Evolutionary conservation across 2,113 vertebrate genomes (phyloP).

Genomic region (Grammomys surdaster): DNA sequence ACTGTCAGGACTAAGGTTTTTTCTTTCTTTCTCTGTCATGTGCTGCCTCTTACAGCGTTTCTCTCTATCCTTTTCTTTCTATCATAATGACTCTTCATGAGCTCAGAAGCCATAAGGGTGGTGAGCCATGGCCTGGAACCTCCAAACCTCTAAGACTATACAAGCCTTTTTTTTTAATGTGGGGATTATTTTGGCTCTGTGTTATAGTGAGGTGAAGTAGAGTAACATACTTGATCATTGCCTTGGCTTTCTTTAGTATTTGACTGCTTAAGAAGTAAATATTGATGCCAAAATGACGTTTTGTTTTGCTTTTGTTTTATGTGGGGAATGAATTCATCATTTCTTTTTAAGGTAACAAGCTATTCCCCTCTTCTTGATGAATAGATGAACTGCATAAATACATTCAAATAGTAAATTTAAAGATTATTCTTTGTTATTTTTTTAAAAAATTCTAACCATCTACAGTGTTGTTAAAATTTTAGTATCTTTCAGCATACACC

Average conservation of each 20-base stretch:
- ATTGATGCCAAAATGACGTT: neutral
- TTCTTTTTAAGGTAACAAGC: neutral
- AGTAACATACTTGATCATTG: neutral
- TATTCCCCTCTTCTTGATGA: neutral
- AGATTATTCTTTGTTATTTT: neutral
- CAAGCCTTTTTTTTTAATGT: neutral
- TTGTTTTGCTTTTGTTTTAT: neutral
- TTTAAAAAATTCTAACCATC: neutral
- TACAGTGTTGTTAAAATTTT: neutral
- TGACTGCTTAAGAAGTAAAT: neutral
- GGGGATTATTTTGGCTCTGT: neutral
- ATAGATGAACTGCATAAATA: neutral
- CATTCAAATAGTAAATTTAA: neutral
- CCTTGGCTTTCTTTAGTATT: neutral
- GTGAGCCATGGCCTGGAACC: neutral
- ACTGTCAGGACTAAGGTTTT: no score
- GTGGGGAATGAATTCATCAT: neutral
- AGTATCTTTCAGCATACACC: neutral
- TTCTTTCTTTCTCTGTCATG: neutral
- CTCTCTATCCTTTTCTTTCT: neutral
- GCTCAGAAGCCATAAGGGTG: neutral
- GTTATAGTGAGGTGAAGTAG: neutral
- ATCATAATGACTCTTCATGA: neutral
- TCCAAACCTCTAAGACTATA: neutral
- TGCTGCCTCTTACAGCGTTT: neutral